Conservation (phyloP, 2,888 invertebrate species). For the Trichacis sp. region DNA sequence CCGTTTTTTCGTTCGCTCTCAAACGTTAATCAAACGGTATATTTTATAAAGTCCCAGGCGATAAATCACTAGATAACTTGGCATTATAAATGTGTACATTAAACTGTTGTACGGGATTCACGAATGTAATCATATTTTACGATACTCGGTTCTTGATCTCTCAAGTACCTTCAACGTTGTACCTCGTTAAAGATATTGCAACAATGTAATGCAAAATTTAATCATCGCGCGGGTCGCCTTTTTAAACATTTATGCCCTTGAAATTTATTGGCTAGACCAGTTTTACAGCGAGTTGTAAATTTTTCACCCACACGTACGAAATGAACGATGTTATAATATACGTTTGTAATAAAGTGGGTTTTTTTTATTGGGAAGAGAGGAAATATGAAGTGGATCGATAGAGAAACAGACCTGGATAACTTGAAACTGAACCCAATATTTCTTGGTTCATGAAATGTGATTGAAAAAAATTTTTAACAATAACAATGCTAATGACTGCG, state of each 20-base stretch:
- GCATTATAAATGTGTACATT: constrained; percentile 25
- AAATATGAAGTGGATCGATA: too few species aligned
- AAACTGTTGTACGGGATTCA: constrained; percentile 26
- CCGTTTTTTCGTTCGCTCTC: not conserved
- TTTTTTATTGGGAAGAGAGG: too few species aligned
- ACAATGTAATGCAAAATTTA: constrained; percentile 25
- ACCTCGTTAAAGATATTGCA: constrained; percentile 21
- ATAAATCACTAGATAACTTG: constrained; percentile 1
- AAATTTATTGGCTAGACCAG: constrained; percentile 1
- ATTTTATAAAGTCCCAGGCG: constrained; percentile 5
- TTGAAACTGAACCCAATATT: too few species aligned
- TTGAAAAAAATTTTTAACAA: too few species aligned
- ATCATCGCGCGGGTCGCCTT: constrained; percentile 14
- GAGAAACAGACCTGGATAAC: too few species aligned
- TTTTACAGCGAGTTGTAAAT: not conserved
- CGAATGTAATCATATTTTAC: constrained; percentile 32
- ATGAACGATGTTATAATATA: not conserved
- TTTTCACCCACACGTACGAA: not conserved
- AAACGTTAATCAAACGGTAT: not conserved
- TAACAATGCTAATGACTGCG: too few species aligned
- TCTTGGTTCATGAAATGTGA: too few species aligned
- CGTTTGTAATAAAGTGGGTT: not conserved
- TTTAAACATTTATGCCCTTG: not conserved
- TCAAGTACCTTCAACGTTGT: constrained; percentile 19
- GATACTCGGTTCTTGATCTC: constrained; percentile 16